Evolutionary conservation across 2,113 vertebrate genomes (phyloP).

Genomic region (Glaucidium brasilianum): DNA sequence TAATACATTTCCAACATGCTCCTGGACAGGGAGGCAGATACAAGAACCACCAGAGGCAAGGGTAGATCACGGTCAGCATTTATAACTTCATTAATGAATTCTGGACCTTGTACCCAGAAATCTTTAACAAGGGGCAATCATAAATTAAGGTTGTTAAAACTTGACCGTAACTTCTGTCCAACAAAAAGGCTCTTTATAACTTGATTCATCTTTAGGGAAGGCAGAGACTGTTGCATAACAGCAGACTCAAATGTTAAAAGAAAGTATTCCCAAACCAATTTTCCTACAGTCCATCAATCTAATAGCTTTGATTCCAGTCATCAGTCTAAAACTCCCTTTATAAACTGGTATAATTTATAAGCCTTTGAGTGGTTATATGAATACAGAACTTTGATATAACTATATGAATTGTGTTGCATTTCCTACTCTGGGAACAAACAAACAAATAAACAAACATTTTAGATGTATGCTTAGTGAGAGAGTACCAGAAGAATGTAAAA

Average conservation of each 20-base stretch:
- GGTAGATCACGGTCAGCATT: constrained; percentile 48
- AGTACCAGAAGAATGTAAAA: neutral
- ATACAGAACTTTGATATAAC: neutral
- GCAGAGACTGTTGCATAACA: constrained; percentile 21
- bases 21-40: neutral
- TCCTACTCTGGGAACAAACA: accelerated
- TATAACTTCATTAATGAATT: constrained; percentile 34
- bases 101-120: neutral
- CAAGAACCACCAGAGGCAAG: constrained; percentile 1
- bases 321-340: neutral
- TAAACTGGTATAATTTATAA: neutral
- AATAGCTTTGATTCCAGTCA: neutral
- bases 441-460: neutral
- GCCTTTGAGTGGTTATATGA: neutral
- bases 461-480: neutral
- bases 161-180: neutral
- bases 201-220: constrained; percentile 28
- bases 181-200: constrained; percentile 34
- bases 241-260: constrained; percentile 5
- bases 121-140: constrained; percentile 17
- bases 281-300: neutral
- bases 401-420: neutral
- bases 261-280: constrained; percentile 4
- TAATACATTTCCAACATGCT: constrained; percentile 46
- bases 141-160: constrained; percentile 36